These are phyloP conservation scores for Procambarus virginalis DNA, from an alignment of 1,140 invertebrate genomes.

Conservation along the genomic window DNA sequence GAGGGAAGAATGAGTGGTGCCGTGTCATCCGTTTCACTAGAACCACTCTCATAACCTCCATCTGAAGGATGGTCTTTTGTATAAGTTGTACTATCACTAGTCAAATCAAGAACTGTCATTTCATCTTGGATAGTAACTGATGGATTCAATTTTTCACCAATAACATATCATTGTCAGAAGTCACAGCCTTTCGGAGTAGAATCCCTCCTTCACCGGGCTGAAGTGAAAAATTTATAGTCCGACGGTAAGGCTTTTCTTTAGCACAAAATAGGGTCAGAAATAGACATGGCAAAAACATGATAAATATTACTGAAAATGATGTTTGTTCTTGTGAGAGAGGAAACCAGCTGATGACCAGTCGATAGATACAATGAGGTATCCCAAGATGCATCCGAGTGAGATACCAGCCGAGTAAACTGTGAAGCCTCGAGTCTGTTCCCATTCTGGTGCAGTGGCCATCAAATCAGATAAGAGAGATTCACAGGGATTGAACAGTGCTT, in stretches of 20 bases:
- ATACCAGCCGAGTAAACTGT: constrained; percentile 76
- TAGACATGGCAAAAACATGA: constrained; percentile 70
- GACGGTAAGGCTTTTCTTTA: constrained; percentile 61
- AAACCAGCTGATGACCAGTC: constrained; percentile 73
- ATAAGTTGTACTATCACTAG: constrained; percentile 17
- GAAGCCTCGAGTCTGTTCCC: constrained; percentile 73
- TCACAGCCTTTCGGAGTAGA: not conserved
- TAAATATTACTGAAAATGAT: constrained; percentile 69
- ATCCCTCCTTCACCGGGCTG: constrained; percentile 16
- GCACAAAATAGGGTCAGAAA: constrained; percentile 70
- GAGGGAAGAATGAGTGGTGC: constrained; percentile 29
- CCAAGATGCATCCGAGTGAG: constrained; percentile 76
- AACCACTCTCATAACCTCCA: constrained; percentile 55
- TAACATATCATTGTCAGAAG: not conserved
- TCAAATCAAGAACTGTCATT: constrained; percentile 33
- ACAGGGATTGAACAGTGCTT: constrained; percentile 76
- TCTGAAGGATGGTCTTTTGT: constrained; percentile 49
- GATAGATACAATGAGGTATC: constrained; percentile 76
- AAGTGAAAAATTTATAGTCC: not conserved
- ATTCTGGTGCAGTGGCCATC: constrained; percentile 70
- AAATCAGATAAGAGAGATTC: constrained; percentile 76
- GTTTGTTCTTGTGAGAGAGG: constrained; percentile 70
- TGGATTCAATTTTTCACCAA: not conserved
- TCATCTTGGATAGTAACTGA: not conserved
- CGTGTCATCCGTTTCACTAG: constrained; percentile 42